Conservation (phyloP, 1,140 invertebrate species). For the Drosophila melanogaster region DNA sequence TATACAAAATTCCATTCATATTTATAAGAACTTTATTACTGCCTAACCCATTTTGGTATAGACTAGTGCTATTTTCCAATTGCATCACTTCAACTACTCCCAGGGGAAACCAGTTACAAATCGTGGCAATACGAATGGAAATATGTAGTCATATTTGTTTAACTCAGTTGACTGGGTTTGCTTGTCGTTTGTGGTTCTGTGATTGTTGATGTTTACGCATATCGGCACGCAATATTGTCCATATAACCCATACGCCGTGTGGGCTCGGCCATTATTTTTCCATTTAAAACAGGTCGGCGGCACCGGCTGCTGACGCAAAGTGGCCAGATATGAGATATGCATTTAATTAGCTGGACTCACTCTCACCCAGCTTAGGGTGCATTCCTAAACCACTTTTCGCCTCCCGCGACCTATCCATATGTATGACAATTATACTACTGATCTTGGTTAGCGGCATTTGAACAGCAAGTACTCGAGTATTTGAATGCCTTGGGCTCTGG, state of each 20-base stretch:
- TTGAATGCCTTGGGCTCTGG: background rate
- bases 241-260: conserved; percentile 13
- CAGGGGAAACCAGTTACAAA: conserved; percentile 12
- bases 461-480: too few relatives aligned
- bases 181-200: conserved; percentile 12
- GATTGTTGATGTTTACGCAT: conserved; percentile 42
- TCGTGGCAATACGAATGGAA: conserved; percentile 8
- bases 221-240: conserved; percentile 47
- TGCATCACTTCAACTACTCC: background rate
- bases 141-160: conserved; percentile 15
- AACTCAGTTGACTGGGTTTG: conserved; percentile 6
- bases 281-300: conserved; percentile 38
- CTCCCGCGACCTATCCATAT: background rate
- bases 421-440: conserved; percentile 24
- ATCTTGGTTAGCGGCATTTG: conserved; percentile 2
- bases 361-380: conserved; percentile 10
- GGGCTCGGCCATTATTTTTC: conserved; percentile 41
- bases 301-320: conserved; percentile 1
- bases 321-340: conserved; percentile 4
- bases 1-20: too few relatives aligned
- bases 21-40: background rate
- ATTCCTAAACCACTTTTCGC: conserved; percentile 35
- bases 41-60: too few relatives aligned
- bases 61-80: background rate
- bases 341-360: conserved; percentile 33